Evolutionary conservation across 2,113 vertebrate species (phyloP).

Genomic region (Phyllopteryx taeniolatus): DNA sequence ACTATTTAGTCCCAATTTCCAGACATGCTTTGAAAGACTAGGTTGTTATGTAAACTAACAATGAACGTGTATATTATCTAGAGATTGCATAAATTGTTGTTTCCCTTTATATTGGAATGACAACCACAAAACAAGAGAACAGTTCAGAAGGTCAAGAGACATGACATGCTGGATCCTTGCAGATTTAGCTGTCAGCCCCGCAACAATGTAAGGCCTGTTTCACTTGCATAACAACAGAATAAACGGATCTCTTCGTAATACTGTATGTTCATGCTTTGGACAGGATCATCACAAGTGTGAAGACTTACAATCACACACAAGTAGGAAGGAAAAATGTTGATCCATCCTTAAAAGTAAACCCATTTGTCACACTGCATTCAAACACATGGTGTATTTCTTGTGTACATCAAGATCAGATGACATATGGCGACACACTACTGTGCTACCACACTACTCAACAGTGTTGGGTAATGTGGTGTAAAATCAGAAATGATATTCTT

Average conservation of each 20-base stretch:
- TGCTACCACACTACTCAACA: no score
- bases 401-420: background rate
- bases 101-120: background rate
- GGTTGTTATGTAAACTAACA: no score
- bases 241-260: background rate
- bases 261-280: background rate
- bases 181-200: background rate
- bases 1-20: no score
- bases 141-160: background rate
- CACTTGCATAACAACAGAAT: background rate
- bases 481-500: background rate
- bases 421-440: background rate
- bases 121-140: background rate
- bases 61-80: no score
- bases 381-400: background rate
- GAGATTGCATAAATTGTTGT: background rate
- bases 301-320: background rate
- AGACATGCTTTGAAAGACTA: no score
- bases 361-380: background rate
- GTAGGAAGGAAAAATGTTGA: background rate
- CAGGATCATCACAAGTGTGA: background rate
- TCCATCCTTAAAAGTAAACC: background rate
- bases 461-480: no score
- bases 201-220: background rate
- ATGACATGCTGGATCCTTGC: background rate